Conservation (phyloP, 2,888 invertebrate genomes). For the Stramonita haemastoma region DNA sequence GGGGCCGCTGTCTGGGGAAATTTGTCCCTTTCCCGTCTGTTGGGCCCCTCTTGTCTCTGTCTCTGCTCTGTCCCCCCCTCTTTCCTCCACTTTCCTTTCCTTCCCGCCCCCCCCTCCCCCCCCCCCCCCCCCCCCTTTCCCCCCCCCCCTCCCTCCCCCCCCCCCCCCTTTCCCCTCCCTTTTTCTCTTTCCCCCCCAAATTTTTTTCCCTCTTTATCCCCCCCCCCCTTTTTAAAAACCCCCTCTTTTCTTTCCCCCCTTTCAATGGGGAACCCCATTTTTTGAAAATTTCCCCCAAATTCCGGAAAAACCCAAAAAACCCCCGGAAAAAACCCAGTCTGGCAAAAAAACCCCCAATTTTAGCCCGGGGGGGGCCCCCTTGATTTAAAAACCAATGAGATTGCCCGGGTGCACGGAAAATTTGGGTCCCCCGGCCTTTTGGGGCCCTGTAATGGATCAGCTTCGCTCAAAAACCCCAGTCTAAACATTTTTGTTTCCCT, state of each 20-base stretch:
- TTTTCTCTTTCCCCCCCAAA: not conserved
- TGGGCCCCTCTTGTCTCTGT: not conserved
- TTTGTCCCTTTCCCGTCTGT: too few relatives aligned
- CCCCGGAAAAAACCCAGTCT: conserved; percentile 25
- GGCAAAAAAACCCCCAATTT: conserved; percentile 20
- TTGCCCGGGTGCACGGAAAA: conserved; percentile 36
- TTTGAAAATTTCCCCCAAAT: conserved; percentile 29
- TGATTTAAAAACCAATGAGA: conserved; percentile 36
- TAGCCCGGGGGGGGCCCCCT: not conserved
- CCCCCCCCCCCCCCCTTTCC: not conserved
- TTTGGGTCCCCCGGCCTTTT: conserved; percentile 21
- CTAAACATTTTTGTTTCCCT: conserved; percentile 37
- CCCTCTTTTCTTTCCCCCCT: conserved; percentile 8
- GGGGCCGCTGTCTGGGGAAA: too few relatives aligned
- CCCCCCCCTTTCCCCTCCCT: not conserved
- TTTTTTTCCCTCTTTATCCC: not conserved
- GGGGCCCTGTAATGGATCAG: conserved; percentile 32
- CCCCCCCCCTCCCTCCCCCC: not conserved
- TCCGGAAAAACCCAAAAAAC: conserved; percentile 27
- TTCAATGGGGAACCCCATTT: not conserved
- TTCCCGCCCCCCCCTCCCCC: not conserved
- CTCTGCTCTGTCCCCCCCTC: conserved; percentile 13
- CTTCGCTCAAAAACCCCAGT: conserved; percentile 16
- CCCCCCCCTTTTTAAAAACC: conserved; percentile 1
- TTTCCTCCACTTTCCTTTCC: not conserved